phyloP scores from a whole-genome alignment of 2,888 invertebrate species.

The Drosophila setosimentum region DNA sequence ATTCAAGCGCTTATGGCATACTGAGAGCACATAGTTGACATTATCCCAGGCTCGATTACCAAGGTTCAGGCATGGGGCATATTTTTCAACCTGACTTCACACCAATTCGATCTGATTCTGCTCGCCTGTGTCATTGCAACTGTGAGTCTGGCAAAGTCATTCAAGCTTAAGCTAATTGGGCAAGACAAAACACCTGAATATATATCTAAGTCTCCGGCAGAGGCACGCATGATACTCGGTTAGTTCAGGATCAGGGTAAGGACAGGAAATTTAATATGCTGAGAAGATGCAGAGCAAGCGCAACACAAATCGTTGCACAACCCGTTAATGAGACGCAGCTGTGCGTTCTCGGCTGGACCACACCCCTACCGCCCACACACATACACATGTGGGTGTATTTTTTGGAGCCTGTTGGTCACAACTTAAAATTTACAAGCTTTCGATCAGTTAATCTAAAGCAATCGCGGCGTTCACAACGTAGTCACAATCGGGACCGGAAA shows the following conservation, averaged over 20 bases:
- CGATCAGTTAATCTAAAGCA: conserved; percentile 82
- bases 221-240: conserved; percentile 50
- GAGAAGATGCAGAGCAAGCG: conserved; percentile 74
- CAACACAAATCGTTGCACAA: conserved; percentile 48
- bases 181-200: conserved; percentile 65
- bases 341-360: conserved; percentile 34
- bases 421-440: conserved; percentile 50
- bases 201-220: conserved; percentile 10
- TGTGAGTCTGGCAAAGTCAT: conserved; percentile 52
- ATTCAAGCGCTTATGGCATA: neutral
- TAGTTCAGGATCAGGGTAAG: conserved; percentile 6
- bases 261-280: conserved; percentile 74
- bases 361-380: conserved; percentile 29
- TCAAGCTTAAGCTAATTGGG: conserved; percentile 58
- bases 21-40: conserved; percentile 20
- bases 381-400: conserved; percentile 3
- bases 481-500: neutral
- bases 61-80: conserved; percentile 12
- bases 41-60: conserved; percentile 57
- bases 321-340: conserved; percentile 56
- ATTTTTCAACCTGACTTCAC: conserved; percentile 43
- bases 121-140: conserved; percentile 51
- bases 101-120: conserved; percentile 47
- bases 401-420: conserved; percentile 12
- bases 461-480: conserved; percentile 66